Evolutionary conservation across 2,888 invertebrate genomes (phyloP), one percentile per base, ranked within the genome.

Genomic region (Oscheius sp.): DNA sequence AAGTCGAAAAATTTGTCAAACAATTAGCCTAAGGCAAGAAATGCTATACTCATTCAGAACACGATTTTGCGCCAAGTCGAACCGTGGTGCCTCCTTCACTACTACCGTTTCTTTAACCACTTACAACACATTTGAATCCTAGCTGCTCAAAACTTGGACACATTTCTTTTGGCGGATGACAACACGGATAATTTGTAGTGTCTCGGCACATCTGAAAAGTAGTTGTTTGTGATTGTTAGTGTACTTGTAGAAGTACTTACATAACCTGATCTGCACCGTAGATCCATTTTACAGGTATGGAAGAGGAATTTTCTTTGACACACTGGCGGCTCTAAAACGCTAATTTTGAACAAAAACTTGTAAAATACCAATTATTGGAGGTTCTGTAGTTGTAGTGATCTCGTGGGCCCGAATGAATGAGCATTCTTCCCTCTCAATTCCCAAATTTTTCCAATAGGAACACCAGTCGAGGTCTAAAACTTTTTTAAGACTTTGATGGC

Each of bases 381-480:
- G 7, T n/a, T 21, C 11, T 13, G 53, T 55, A 55, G 42, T 42
- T 42, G 42, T 42, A 42, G 7, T 42, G 4, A 42, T 7, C 42
- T 42, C 42, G 4, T 7, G 42, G 42, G 42, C 42, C 7, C 42
- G 42, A 7, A 42, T 42, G 7, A 5, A 42, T 42, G 42, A 42
- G 35, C 71, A 72, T 48, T 72, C 71, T 29, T 59, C 62, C 35
- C 60, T 57, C 13, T 59, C 51, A n/a, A 72, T 72, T 32, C 71
- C 60, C 13, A 42, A 51, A 35, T 32, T 11, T 1, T 32, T 42
- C 71, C 71, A 72, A 33, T 72, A 72, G n/a, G 29, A 33, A 60
- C 71, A 72, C 71, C 71, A 72, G 37, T 72, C 71, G 29, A 66
- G 35, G 5, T 9, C 55, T 55, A 13, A 55, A 21, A 13, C 2